Base-by-base conservation (phyloP, 2,113 vertebrate species). In the Erpornis zantholeuca region DNA sequence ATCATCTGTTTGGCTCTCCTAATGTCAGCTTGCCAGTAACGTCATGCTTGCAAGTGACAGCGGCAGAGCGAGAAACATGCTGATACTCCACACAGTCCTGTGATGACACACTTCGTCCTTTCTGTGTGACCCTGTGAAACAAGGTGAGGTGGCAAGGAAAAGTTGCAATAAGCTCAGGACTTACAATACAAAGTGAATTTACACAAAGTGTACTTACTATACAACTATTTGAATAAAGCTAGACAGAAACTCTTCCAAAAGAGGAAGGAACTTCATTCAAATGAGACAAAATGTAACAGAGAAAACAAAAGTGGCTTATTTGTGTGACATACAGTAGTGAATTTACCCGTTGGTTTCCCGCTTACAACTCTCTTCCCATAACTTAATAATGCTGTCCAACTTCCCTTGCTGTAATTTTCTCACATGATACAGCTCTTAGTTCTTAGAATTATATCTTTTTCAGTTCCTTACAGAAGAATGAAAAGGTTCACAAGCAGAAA, bases 201-300 rank as follows among this genome's bases (percentile, higher is more conserved):
- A n/a, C n/a, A n/a, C n/a, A n/a, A n/a, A n/a, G n/a, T n/a, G n/a
- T n/a, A 66, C 16, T 92, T 76, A 52, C 0, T 7, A 42, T 42
- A 73, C 38, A 87, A 25, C 79, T 77, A 23, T 81, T 86, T 86
- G 71, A 95, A 82, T 92, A 91, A 88, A 91, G 40, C 42, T 64
- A 44, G 47, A 61, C 31, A 82, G 88, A 84, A 92, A 78, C 57
- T 71, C 64, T 76, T 31, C 61, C 76, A 33, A 86, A 93, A 92
- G 93, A 81, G 94, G 94, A 95, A 96, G 93, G 64, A 97, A 84
- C 88, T 88, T 53, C 35, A 90, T 94, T 93, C 88, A 97, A 86
- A 92, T 86, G 68, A 96, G 68, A 75, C 47, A 76, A 91, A 94
- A 90, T 0, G 1, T 75, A 89, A 53, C 71, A 86, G 64, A 87